Evolutionary conservation across 2,888 invertebrate genomes (phyloP).

Genomic region (Lathronympha strigana): DNA sequence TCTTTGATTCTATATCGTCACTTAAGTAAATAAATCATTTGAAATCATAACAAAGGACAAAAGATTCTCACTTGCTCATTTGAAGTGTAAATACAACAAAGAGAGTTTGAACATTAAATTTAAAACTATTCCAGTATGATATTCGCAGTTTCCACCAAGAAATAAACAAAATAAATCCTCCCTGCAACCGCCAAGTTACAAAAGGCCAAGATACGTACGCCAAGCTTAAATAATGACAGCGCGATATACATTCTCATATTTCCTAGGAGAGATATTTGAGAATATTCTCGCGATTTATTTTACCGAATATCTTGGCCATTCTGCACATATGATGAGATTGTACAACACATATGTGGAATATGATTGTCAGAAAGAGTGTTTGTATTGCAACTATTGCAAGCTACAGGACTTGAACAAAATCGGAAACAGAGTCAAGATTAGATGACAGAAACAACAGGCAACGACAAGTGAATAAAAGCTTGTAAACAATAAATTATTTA

Average conservation of each 20-base stretch:
- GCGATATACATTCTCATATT: slow-evolving; percentile 30
- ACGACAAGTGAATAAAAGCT: no score
- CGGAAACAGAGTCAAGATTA: no score
- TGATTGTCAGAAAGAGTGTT: no score
- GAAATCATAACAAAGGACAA: no score
- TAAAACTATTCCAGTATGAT: not conserved
- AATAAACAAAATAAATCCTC: slow-evolving; percentile 11
- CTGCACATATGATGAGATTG: not conserved
- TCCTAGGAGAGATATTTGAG: slow-evolving; percentile 10
- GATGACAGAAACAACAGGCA: no score
- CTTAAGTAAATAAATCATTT: no score
- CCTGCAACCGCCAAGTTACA: slow-evolving; percentile 12
- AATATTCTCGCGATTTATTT: slow-evolving; percentile 30
- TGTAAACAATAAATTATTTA: no score
- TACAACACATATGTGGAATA: no score
- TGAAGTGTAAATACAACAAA: not conserved
- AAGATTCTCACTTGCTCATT: no score
- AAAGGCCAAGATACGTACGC: slow-evolving; percentile 15
- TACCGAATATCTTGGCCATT: not conserved
- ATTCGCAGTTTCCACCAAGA: not conserved
- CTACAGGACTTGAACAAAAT: no score
- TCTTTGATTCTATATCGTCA: no score
- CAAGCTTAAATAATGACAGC: slow-evolving; percentile 33
- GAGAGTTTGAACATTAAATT: not conserved
- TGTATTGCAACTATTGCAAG: no score